A percentile compares a stretch with the other conserved stretches of the same genome.
These are phyloP conservation scores for Galeopsomyia nigrocyanea DNA, from an alignment of 2,888 invertebrate genomes.

Conservation along the genomic window DNA sequence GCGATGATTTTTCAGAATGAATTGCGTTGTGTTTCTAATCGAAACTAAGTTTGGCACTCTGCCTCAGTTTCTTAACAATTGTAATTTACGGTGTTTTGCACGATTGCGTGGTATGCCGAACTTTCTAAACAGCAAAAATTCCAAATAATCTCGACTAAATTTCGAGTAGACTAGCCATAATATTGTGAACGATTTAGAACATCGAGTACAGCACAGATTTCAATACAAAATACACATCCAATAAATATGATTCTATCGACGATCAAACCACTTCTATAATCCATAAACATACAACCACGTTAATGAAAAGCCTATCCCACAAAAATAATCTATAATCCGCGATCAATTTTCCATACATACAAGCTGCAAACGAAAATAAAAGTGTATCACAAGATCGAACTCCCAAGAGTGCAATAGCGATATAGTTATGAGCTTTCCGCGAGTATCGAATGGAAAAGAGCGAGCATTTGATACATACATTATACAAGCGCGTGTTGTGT, in stretches of 20 bases:
- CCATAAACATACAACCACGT: no score
- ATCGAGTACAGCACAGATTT: no score
- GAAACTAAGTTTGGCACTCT: slow-evolving; percentile 25
- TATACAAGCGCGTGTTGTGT: slow-evolving; percentile 10
- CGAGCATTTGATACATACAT: neutral
- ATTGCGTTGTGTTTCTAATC: slow-evolving; percentile 1
- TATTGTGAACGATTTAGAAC: no score
- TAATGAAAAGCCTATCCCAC: slow-evolving; percentile 5
- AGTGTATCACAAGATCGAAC: no score
- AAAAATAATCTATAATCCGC: slow-evolving; percentile 6
- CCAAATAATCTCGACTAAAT: neutral
- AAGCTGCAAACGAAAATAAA: no score
- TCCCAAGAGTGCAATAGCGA: no score
- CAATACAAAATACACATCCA: no score
- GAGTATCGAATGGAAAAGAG: neutral
- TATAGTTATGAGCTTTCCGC: neutral
- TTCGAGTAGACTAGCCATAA: no score
- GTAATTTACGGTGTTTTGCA: slow-evolving; percentile 2
- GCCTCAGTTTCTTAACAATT: slow-evolving; percentile 31
- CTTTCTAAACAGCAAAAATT: slow-evolving; percentile 26
- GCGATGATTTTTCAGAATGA: neutral
- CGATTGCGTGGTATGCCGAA: neutral
- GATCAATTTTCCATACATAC: slow-evolving; percentile 9
- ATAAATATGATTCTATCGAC: no score
- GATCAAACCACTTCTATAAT: no score